These are phyloP conservation scores for Xanthia icteritia DNA, from an alignment of 2,888 invertebrate species.

Conservation along the genomic window DNA sequence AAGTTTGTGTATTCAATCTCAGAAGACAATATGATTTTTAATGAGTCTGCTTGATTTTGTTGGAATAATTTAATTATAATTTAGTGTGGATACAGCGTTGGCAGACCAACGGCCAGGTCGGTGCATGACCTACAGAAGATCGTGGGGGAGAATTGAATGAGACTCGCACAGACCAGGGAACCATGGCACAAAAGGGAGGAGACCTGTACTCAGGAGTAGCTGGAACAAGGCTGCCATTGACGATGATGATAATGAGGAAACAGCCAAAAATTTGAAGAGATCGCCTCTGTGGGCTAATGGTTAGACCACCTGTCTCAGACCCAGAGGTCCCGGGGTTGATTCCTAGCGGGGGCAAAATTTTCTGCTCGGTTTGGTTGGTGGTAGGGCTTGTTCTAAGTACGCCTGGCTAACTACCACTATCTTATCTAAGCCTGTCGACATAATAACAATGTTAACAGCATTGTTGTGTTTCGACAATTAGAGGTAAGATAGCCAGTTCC, in stretches of 20 bases:
- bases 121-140: background rate
- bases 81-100: background rate
- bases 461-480: too few relatives aligned
- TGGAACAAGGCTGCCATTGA: background rate
- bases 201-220: background rate
- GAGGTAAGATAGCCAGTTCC: too few relatives aligned
- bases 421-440: too few relatives aligned
- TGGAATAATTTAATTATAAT: background rate
- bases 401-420: too few relatives aligned
- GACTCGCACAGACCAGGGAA: background rate
- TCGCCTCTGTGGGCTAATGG: too few relatives aligned
- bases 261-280: background rate
- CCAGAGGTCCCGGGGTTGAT: too few relatives aligned
- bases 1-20: conserved; percentile 48
- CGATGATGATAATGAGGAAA: too few relatives aligned
- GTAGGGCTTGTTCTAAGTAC: too few relatives aligned
- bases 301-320: too few relatives aligned
- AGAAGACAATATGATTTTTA: conserved; percentile 24
- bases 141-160: background rate
- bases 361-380: too few relatives aligned
- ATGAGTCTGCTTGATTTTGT: conserved; percentile 11
- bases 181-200: background rate
- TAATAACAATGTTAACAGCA: too few relatives aligned
- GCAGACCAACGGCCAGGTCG: background rate
- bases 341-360: too few relatives aligned